Base-by-base conservation (phyloP, 2,113 vertebrate genomes). In the Melospiza georgiana region DNA sequence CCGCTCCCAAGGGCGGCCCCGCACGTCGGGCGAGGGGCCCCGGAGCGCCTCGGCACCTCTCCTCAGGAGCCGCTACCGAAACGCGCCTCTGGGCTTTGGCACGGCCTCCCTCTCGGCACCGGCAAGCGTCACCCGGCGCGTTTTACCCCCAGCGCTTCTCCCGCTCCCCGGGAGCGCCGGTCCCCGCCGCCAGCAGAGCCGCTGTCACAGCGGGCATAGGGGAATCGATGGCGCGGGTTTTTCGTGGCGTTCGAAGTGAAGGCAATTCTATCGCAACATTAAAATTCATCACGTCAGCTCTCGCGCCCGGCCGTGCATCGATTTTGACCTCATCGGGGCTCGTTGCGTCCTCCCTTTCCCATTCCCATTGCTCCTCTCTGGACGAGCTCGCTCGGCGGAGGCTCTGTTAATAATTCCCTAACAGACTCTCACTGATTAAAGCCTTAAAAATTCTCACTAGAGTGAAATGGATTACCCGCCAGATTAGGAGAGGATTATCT, bases 401-500 rank as follows among this genome's bases (percentile, higher is more conserved):
- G 52, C 18, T 55, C 85, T 75, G 91, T 97, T 94, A 94, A 95
- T 96, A 44, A 94, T 96, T 96, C 59, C 75, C 75, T 22, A 84
- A 43, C 87, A 37, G 91, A 74, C 94, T 96, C 86, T 95, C 94
- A 81, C 87, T 96, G 96, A 96, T 94, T 62, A 95, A 96, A 96
- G 92, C 68, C 73, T 76, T 63, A 59, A 63, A 86, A 94, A 77
- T 96, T 96, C 94, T 95, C 89, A 92, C 92, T 63, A 54, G 61
- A 75, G 61, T 92, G 86, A 97, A 86, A 97, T 93, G 87, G 92
- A 92, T 94, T 94, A 83, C 93, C 39, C 52, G 55, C 61, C 91
- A 94, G 93, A 94, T 96, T 97, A 95, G 84, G 59, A 74, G 24
- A 76, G 93, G 94, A 93, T 94, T 96, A 95, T 95, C 93, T 94